Conservation (phyloP, 2,113 vertebrate genomes). For the Oceanodroma tethys region DNA sequence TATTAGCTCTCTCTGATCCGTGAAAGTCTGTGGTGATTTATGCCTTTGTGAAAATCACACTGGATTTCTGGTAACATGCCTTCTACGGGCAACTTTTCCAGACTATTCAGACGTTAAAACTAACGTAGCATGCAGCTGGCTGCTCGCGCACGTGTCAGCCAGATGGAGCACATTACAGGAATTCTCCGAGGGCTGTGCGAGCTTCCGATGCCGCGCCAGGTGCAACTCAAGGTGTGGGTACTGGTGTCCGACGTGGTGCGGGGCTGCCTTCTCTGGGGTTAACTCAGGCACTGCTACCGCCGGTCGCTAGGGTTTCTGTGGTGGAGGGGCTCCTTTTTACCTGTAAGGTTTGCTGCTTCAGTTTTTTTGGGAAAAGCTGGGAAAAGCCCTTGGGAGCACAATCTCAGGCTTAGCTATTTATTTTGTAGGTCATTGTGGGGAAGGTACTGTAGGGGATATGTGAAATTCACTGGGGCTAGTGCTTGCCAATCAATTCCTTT, state of each 20-base stretch:
- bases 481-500: not conserved
- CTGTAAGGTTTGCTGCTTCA: not conserved
- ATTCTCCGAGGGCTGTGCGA: not conserved
- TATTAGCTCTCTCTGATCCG: not conserved
- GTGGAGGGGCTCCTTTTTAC: not conserved
- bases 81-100: not conserved
- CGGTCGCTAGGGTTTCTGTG: not conserved
- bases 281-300: accelerated
- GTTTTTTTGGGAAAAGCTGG: not conserved
- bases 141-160: not conserved
- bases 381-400: not conserved
- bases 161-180: not conserved
- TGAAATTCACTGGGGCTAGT: not conserved
- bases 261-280: not conserved
- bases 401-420: not conserved
- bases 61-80: not conserved
- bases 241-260: accelerated
- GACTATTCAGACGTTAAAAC: accelerated
- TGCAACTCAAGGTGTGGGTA: not conserved
- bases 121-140: not conserved
- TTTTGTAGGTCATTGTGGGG: not conserved
- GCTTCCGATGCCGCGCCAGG: not conserved
- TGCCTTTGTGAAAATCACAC: not conserved
- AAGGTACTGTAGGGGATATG: not conserved
- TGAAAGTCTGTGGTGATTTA: not conserved